Evolutionary conservation across 1,140 invertebrate genomes (phyloP).

Genomic region (Drosophila triauraria): DNA sequence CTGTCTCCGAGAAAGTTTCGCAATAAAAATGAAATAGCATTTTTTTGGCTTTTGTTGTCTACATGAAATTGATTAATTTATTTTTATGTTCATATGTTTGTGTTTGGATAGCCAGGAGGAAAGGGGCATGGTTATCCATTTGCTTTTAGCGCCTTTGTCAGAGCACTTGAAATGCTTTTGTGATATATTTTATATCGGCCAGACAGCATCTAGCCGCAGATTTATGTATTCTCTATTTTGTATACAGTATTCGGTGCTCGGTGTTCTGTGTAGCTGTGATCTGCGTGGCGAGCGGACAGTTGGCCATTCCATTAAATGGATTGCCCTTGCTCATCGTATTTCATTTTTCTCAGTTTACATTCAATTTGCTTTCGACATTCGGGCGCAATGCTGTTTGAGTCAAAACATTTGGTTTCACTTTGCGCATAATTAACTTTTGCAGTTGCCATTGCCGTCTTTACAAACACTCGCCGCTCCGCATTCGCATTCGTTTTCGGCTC

Average conservation of each 20-base stretch:
- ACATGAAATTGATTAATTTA: slow-evolving; percentile 49
- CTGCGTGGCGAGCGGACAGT: slow-evolving; percentile 42
- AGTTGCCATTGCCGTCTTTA: slow-evolving; percentile 33
- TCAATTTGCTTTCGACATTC: slow-evolving; percentile 58
- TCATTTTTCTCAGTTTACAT: slow-evolving; percentile 60
- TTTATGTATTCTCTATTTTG: slow-evolving; percentile 44
- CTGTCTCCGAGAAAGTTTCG: slow-evolving; percentile 31
- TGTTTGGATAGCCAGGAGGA: background rate
- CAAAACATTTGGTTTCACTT: slow-evolving; percentile 68
- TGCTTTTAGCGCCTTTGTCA: slow-evolving; percentile 57
- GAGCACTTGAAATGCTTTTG: slow-evolving; percentile 51
- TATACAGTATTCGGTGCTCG: slow-evolving; percentile 10
- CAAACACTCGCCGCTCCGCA: slow-evolving; percentile 13
- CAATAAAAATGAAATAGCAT: slow-evolving; percentile 28
- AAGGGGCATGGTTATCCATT: slow-evolving; percentile 29
- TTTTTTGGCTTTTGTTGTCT: slow-evolving; percentile 42
- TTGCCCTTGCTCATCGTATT: slow-evolving; percentile 44
- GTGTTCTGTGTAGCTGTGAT: background rate
- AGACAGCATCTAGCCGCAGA: slow-evolving; percentile 44
- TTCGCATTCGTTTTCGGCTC: slow-evolving; percentile 6
- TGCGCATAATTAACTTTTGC: slow-evolving; percentile 66
- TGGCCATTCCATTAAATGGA: slow-evolving; percentile 60
- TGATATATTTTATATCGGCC: slow-evolving; percentile 51
- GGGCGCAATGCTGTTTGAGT: slow-evolving; percentile 38
- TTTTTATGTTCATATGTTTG: slow-evolving; percentile 35